Evolutionary conservation across 2,797 vertebrate genomes (phyloP), one percentile per base, ranked within the genome.

Genomic region (Smutsia temminckii): DNA sequence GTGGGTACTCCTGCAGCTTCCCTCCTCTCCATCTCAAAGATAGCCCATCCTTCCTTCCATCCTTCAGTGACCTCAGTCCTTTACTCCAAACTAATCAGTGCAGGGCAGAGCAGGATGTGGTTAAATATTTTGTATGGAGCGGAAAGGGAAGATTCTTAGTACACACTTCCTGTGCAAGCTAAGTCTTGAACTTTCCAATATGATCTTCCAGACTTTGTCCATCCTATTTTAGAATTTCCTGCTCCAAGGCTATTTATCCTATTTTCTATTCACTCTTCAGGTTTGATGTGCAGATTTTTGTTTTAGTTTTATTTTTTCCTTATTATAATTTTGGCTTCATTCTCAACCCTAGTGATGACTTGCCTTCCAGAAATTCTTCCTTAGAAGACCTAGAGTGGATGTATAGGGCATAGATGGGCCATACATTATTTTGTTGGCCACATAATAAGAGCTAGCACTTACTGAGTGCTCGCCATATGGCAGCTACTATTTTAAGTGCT

Each of bases 331-430:
- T 87, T 83, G 11, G n/a, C 51, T 72, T 95, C 34, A 80, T 18
- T 78, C 87, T 84, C 85, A 85, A 16, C 79, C 37, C 74, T 37
- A 79, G 13, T 25, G 27, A 95, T 91, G 49, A 84, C n/a, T 75
- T 93, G 42, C 20, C 40, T 93, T 96, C 59, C 27, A 89, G 84
- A 93, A 91, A 90, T 91, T 80, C 53, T 95, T 84, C 34, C 53
- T 69, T 95, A 27, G 16, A 95, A 94, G 53, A 78, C 7, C 34
- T 75, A 74, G 8, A 55, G n/a, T 71, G 29, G 13, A 72, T 25
- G 11, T 32, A 75, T 10, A 18, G 46, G 46, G 29, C 51, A 29
- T 21, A 75, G 46, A 46, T 21, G 46, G 72, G 29, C 29, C 46
- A n/a, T 11, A 20, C 18, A 49, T 51, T 51, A 20, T 32, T 74